These are phyloP conservation scores for Gryon sp. DNA, from an alignment of 1,140 invertebrate genomes.

Conservation along the genomic window DNA sequence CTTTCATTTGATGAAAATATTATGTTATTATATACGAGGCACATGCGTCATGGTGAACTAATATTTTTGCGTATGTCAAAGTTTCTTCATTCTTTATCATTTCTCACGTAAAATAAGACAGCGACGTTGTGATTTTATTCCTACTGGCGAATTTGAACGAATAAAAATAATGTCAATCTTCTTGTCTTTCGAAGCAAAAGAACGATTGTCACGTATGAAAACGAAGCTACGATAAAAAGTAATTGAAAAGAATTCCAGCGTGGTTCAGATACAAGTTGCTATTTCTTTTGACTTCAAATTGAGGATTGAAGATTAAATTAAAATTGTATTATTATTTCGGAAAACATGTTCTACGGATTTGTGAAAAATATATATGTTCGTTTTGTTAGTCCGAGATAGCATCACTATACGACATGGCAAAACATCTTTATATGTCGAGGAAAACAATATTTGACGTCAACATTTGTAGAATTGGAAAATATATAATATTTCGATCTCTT, in stretches of 20 bases:
- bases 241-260: slow-evolving; percentile 37
- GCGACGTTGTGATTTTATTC: slow-evolving; percentile 45
- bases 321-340: no score
- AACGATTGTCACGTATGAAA: slow-evolving; percentile 37
- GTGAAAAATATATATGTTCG: no score
- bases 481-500: no score
- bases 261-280: neutral
- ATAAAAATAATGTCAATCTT: slow-evolving; percentile 57
- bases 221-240: slow-evolving; percentile 39
- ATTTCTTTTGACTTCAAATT: neutral
- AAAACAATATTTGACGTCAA: no score
- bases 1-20: slow-evolving; percentile 57
- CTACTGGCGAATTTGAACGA: slow-evolving; percentile 32
- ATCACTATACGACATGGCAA: no score
- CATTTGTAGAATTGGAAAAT: no score
- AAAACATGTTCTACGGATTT: no score
- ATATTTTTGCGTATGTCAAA: slow-evolving; percentile 26
- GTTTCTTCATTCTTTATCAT: slow-evolving; percentile 50
- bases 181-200: slow-evolving; percentile 23
- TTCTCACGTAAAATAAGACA: slow-evolving; percentile 54
- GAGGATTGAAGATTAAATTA: no score
- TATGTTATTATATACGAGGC: slow-evolving; percentile 25
- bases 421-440: no score
- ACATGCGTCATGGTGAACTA: slow-evolving; percentile 11
- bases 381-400: no score